Evolutionary conservation across 2,113 vertebrate genomes (phyloP).

Genomic region (Nesospiza acunhae): DNA sequence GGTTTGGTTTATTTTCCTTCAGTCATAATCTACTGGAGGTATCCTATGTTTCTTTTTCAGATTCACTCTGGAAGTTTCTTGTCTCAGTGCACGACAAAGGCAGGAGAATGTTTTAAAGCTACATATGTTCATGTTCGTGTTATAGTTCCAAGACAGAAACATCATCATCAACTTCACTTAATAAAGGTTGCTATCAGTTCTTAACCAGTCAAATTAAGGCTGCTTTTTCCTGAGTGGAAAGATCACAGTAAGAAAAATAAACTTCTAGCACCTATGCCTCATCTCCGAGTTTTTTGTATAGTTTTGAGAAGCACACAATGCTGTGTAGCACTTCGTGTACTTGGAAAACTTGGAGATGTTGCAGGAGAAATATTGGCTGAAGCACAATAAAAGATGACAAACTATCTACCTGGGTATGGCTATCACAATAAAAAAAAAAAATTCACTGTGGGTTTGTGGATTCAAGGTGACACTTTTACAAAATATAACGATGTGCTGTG

Average conservation of each 20-base stretch:
- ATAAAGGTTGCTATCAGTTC: constrained; percentile 26
- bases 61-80: background rate
- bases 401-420: background rate
- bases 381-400: background rate
- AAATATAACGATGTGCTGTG: background rate
- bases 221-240: constrained; percentile 18
- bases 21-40: background rate
- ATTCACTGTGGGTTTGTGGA: background rate
- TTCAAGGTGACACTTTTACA: background rate
- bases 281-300: background rate
- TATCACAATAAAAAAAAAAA: background rate
- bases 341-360: background rate
- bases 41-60: background rate
- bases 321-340: background rate
- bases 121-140: background rate
- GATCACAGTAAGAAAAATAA: background rate
- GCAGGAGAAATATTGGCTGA: background rate
- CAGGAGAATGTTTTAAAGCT: background rate
- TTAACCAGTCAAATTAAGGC: constrained; percentile 31
- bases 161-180: background rate
- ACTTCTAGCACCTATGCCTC: background rate
- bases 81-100: background rate
- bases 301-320: background rate
- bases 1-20: background rate
- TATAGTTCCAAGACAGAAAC: background rate